Evolutionary conservation across 2,888 invertebrate species (phyloP).

Genomic region (Campaea margaritaria): DNA sequence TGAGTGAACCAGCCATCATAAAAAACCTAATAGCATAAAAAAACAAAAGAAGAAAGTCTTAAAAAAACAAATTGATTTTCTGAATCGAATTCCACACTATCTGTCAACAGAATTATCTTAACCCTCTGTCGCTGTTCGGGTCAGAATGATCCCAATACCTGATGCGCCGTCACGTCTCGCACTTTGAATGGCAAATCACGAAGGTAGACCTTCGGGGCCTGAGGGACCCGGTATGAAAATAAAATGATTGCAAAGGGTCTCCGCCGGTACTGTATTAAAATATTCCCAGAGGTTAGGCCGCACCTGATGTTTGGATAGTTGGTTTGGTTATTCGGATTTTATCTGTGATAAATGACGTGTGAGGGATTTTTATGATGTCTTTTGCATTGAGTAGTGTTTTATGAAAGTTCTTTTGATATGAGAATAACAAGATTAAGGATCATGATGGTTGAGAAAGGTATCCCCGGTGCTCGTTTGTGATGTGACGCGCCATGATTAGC

Average conservation of each 20-base stretch:
- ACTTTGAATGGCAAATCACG: slow-evolving; percentile 83
- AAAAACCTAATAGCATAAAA: neutral
- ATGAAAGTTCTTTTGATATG: neutral
- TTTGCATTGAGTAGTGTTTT: slow-evolving; percentile 12
- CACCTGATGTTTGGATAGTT: slow-evolving; percentile 79
- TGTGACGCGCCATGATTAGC: no score
- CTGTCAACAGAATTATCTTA: slow-evolving; percentile 78
- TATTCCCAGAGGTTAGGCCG: slow-evolving; percentile 72
- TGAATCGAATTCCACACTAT: slow-evolving; percentile 66
- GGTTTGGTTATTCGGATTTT: slow-evolving; percentile 69
- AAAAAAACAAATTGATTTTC: slow-evolving; percentile 65
- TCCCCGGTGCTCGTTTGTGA: no score
- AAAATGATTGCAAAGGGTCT: slow-evolving; percentile 82
- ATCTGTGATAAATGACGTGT: slow-evolving; percentile 61
- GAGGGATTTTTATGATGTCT: slow-evolving; percentile 32
- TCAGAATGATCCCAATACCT: slow-evolving; percentile 66
- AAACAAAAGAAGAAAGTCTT: slow-evolving; percentile 29
- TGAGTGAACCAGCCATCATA: neutral
- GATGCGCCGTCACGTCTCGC: slow-evolving; percentile 73
- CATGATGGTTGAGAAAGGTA: no score
- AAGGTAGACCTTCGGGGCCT: slow-evolving; percentile 81
- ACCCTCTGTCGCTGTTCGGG: slow-evolving; percentile 59
- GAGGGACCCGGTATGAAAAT: slow-evolving; percentile 80
- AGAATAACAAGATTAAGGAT: neutral
- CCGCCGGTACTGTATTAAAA: slow-evolving; percentile 73